These are phyloP conservation scores for Naja naja DNA, from an alignment of 2,113 vertebrate genomes.

Conservation along the genomic window DNA sequence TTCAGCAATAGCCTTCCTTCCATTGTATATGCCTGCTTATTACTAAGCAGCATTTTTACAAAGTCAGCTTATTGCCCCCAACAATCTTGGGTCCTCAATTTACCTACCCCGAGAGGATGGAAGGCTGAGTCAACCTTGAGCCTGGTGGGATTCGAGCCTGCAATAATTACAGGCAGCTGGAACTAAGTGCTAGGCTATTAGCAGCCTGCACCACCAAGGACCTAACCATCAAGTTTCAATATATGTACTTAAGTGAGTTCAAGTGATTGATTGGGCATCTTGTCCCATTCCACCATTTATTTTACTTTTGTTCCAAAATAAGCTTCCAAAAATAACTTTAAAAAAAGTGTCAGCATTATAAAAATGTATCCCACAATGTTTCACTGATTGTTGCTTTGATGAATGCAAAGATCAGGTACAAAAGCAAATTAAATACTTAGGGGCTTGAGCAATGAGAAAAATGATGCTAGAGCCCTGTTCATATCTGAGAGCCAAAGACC, in stretches of 20 bases:
- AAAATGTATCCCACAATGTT: not conserved
- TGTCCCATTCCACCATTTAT: not conserved
- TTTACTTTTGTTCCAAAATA: not conserved
- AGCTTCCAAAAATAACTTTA: not conserved
- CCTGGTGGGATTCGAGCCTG: too few species aligned
- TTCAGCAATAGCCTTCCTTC: too few species aligned
- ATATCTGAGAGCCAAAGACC: slow-evolving; percentile 47
- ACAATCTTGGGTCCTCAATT: too few species aligned
- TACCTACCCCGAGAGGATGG: too few species aligned
- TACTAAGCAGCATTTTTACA: too few species aligned
- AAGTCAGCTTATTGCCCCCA: too few species aligned
- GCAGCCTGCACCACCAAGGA: too few species aligned
- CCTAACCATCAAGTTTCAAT: not conserved
- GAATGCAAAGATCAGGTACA: slow-evolving; percentile 32
- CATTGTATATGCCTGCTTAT: too few species aligned
- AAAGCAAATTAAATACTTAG: slow-evolving; percentile 54
- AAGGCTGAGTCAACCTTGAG: too few species aligned
- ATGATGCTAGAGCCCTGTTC: slow-evolving; percentile 23
- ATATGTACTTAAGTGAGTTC: not conserved
- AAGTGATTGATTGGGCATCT: not conserved
- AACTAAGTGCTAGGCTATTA: too few species aligned
- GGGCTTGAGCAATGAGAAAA: slow-evolving; percentile 30
- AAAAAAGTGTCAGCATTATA: not conserved
- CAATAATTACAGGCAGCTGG: too few species aligned
- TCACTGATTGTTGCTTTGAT: slow-evolving; percentile 10